Evolutionary conservation across 2,888 invertebrate species (phyloP), one percentile per base, ranked within the genome.

Genomic region (Rhogogaster chlorosoma): DNA sequence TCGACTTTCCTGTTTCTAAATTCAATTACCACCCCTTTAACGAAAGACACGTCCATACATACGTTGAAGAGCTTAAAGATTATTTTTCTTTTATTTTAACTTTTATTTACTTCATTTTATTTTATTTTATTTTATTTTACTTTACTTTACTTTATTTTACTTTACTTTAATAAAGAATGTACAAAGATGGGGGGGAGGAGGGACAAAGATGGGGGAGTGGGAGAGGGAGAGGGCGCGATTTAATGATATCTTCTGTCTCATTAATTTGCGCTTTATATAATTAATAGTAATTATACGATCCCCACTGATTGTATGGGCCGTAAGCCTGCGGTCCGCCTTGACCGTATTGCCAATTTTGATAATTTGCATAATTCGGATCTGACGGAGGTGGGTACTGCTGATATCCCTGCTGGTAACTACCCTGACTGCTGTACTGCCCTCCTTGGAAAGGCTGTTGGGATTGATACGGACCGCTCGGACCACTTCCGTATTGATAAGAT

Each of bases 361-460:
- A 93, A 86, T 93, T 93, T 1, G 93, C 93, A 67, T 93, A 93
- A 83, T 93, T 93, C 0, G 93, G 93, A 88, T 93, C 93, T 0
- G 93, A 93, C 2, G 93, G 93, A 2, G 93, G 92, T 71, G 93
- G 93, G 84, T 93, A 93, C 49, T 93, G 93, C 83, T 93, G 93
- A 86, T 93, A 93, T 67, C 93, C 90, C 85, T 95, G 95, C 88
- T 95, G 95, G 42, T 94, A 94, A 87, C 94, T 93, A 84, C 93
- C 93, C 88, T 94, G 94, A 45, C 94, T 94, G 71, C 94, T 94
- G 87, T 95, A 95, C 86, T 95, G 94, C 18, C 94, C 94, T 86
- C 94, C 89, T 84, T 92, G 93, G 86, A 93, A 93, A 85, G 93
- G 93, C 83, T 93, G 93, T 67, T 92, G 92, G 0, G 93, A 93